Base-by-base conservation (phyloP, 2,888 invertebrate species). In the Xylota segnis region DNA sequence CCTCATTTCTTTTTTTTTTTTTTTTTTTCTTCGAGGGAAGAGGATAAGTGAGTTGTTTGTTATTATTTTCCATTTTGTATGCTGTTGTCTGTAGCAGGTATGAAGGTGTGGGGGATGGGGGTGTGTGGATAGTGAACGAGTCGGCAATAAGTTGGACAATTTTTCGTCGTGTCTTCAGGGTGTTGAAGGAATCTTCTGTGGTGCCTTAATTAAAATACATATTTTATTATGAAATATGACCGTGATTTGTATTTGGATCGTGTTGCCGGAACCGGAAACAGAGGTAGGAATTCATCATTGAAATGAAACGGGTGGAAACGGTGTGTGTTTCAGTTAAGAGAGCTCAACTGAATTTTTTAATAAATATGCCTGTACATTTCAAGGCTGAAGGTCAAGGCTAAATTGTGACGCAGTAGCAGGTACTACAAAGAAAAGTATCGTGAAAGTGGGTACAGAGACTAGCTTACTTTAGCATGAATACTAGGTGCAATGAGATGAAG, bases 1-100 rank as follows among this genome's bases (percentile, higher is more conserved):
- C 34, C 32, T 70, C 23, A 23, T 23, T 23, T 23, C 2, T 23
- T 23, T 1, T 23, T 23, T 23, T 23, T 23, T 23, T 23, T 23
- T 23, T 23, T 23, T 23, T 23, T 2, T 23, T 23, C 23, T 45
- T 16, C 27, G 0, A 59, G 18, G 81, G 23, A 66, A 54, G 65
- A 66, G 81, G 75, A 75, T 84, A 84, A 81, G 81, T 86, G 76
- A 86, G 76, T 76, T 86, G 81, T 86, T 84, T 84, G 84, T 81
- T 83, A 79, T 83, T 83, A 78, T 78, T 78, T 68, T 83, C 18
- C 52, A 70, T 79, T 58, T 56, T 63, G 45, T 72, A 23, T 45
- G 50, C 68, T 47, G 18, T 43, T 68, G 59, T 43, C 50, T 74
- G 68, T 34, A 14, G 59, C 45, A 61, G 58, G 56, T 56, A 18